Base-by-base conservation (phyloP, 1,140 invertebrate species). In the Elysia chlorotica region DNA sequence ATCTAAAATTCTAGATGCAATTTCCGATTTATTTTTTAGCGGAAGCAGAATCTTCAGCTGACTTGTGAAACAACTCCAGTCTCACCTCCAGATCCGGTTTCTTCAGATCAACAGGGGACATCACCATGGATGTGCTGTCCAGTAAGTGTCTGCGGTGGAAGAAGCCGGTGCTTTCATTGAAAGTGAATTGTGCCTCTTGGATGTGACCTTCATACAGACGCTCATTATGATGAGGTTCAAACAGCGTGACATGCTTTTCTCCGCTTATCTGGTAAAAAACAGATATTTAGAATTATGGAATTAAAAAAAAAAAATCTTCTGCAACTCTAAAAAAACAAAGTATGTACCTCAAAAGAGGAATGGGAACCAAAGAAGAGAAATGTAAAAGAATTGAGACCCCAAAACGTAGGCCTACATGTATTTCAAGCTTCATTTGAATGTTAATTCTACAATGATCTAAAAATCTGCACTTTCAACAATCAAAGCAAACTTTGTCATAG, bases 221-320 rank as follows among this genome's bases (percentile, higher is more conserved):
- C 21, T 54, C 67, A 68, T 85, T 85, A 53, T 83, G 68, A 75
- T 83, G 79, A 19, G 85, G 85, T n/a, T 85, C 83, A 81, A 82
- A 86, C 35, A 86, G 73, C 6, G 82, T 76, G 25, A 85, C 74
- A 53, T 86, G 67, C 48, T 86, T 86, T 61, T 78, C 77, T 35
- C 85, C 85, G 79, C 80, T 82, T 17, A 86, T 79, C 85, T 86
- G 74, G n/a, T n/a, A n/a, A n/a, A n/a, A n/a, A n/a, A n/a, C n/a
- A n/a, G n/a, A n/a, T n/a, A n/a, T n/a, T n/a, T n/a, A n/a, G n/a
- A n/a, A n/a, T n/a, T n/a, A n/a, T n/a, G n/a, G n/a, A n/a, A n/a
- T n/a, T n/a, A n/a, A n/a, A n/a, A n/a, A n/a, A n/a, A n/a, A n/a
- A n/a, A n/a, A n/a, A n/a, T n/a, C n/a, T n/a, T n/a, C n/a, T n/a